These are phyloP conservation scores for Tragopan temminckii DNA, from an alignment of 2,797 vertebrate species.

Conservation along the genomic window DNA sequence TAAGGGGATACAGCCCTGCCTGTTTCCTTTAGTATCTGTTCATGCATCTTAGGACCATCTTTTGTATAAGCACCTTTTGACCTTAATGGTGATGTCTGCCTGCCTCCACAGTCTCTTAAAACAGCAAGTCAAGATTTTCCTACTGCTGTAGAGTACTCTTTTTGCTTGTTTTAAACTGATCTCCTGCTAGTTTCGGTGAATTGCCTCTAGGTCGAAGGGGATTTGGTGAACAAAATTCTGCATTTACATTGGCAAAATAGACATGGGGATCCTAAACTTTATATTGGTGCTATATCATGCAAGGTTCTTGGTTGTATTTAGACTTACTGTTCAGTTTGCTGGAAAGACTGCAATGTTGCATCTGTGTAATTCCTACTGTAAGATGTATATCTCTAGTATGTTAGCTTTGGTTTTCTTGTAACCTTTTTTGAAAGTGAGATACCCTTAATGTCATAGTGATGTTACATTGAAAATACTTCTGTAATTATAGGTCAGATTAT, in stretches of 20 bases:
- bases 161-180: background rate
- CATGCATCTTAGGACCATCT: background rate
- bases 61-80: background rate
- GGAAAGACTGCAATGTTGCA: background rate
- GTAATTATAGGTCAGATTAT: background rate
- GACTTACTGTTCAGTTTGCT: background rate
- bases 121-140: background rate
- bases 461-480: background rate
- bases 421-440: background rate
- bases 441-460: background rate
- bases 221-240: background rate
- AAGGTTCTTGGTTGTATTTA: background rate
- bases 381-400: background rate
- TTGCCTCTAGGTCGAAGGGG: background rate
- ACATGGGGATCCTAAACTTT: background rate
- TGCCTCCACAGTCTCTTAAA: background rate
- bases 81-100: background rate
- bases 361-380: background rate
- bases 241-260: background rate
- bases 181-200: background rate
- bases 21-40: background rate
- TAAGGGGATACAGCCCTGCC: background rate
- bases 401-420: background rate
- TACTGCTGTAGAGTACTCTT: background rate
- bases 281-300: background rate